Evolutionary conservation across 2,797 vertebrate species (phyloP).

Genomic region (Leucoraja ocellata): DNA sequence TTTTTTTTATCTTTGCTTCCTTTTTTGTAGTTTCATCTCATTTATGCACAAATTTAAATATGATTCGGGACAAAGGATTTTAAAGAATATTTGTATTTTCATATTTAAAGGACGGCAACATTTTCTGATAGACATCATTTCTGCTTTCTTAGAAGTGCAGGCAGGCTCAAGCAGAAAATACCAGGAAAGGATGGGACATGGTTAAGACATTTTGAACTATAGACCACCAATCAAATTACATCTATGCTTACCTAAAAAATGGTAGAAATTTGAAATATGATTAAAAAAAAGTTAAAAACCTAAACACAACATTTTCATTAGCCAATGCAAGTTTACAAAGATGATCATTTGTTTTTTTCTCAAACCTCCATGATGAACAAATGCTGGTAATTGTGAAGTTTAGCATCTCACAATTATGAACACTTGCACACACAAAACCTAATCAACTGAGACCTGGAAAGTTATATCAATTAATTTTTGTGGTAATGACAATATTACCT

Average conservation of each 20-base stretch:
- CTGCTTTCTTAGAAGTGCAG: neutral
- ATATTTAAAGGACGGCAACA: neutral
- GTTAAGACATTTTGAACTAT: neutral
- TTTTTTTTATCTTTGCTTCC: neutral
- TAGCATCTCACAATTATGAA: neutral
- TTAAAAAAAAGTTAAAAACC: neutral
- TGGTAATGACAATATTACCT: neutral
- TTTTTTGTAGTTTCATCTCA: neutral
- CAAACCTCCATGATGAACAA: neutral
- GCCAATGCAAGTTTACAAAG: neutral
- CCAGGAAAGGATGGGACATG: neutral
- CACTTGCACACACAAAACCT: neutral
- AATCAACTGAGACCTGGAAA: neutral
- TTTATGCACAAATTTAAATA: neutral
- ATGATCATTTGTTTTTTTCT: neutral
- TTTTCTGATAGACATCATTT: neutral
- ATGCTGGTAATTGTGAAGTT: neutral
- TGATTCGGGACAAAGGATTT: neutral
- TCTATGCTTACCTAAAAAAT: neutral
- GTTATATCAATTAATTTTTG: neutral
- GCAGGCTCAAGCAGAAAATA: neutral
- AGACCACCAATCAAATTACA: neutral
- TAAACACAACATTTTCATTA: neutral
- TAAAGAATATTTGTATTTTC: neutral
- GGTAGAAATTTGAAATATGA: neutral